Evolutionary conservation across 2,113 vertebrate species (phyloP).

Genomic region (Proteles cristata): DNA sequence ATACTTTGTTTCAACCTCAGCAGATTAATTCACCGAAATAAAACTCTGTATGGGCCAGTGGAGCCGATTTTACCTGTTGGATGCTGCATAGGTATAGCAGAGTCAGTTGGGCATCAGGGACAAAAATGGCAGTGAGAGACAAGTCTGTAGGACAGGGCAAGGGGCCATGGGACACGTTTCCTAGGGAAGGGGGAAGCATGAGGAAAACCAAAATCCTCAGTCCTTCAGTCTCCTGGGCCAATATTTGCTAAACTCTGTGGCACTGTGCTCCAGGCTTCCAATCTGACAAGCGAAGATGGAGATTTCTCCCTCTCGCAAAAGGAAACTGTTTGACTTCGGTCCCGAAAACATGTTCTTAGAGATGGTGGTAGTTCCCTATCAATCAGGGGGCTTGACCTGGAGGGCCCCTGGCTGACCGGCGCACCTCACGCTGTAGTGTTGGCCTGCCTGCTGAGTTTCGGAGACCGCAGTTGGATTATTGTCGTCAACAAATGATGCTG

Average conservation of each 20-base stretch:
- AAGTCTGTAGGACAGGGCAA: background rate
- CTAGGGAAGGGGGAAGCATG: background rate
- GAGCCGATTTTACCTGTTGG: background rate
- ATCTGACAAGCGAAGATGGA: background rate
- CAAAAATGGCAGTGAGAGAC: background rate
- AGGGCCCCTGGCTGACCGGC: background rate
- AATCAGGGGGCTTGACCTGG: background rate
- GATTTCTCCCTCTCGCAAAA: background rate
- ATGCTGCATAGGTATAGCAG: background rate
- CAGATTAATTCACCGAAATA: background rate
- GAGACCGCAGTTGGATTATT: conserved; percentile 63
- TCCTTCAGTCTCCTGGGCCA: background rate
- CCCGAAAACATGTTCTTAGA: background rate
- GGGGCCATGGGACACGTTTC: background rate
- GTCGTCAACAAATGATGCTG: conserved; percentile 63
- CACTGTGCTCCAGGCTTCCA: background rate
- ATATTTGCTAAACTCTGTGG: background rate
- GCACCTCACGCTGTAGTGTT: background rate
- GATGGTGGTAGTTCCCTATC: background rate
- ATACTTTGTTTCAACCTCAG: background rate
- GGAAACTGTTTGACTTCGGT: conserved; percentile 36
- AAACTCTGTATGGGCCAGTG: background rate
- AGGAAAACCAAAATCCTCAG: background rate
- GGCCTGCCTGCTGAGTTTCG: background rate
- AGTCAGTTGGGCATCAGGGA: background rate